phyloP scores from a whole-genome alignment of 2,888 invertebrate genomes.

The Punctoribates punctum region DNA sequence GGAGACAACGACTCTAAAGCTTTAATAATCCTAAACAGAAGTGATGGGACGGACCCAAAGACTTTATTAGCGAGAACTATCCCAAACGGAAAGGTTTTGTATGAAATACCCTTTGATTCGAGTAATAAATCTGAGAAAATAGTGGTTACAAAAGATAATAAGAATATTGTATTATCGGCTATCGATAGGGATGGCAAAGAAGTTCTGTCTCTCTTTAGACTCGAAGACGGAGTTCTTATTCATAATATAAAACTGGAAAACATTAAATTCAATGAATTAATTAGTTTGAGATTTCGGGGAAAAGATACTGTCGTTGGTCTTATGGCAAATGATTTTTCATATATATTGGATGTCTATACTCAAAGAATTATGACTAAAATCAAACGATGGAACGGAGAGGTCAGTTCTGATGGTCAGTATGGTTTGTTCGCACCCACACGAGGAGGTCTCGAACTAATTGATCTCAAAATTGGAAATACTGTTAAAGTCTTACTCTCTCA shows the following conservation, averaged over 20 bases:
- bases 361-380: slow-evolving; percentile 82
- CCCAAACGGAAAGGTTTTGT: slow-evolving; percentile 69
- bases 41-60: not conserved
- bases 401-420: slow-evolving; percentile 62
- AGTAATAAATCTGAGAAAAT: slow-evolving; percentile 55
- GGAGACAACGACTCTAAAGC: slow-evolving; percentile 55
- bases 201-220: slow-evolving; percentile 57
- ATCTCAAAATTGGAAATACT: slow-evolving; percentile 81
- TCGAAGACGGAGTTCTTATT: slow-evolving; percentile 66
- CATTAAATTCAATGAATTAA: slow-evolving; percentile 50
- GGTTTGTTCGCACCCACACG: slow-evolving; percentile 86
- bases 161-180: slow-evolving; percentile 71
- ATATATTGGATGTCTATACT: slow-evolving; percentile 80
- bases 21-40: not conserved
- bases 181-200: slow-evolving; percentile 63
- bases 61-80: slow-evolving; percentile 50
- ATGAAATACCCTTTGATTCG: slow-evolving; percentile 68
- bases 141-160: slow-evolving; percentile 75
- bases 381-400: slow-evolving; percentile 82
- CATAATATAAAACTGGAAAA: slow-evolving; percentile 53
- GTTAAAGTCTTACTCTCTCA: slow-evolving; percentile 81
- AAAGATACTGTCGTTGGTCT: slow-evolving; percentile 71
- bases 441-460: slow-evolving; percentile 84
- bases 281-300: slow-evolving; percentile 53
- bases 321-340: slow-evolving; percentile 83